Base-by-base conservation (phyloP, 2,113 vertebrate genomes). In the Xenotilapia leptura region DNA sequence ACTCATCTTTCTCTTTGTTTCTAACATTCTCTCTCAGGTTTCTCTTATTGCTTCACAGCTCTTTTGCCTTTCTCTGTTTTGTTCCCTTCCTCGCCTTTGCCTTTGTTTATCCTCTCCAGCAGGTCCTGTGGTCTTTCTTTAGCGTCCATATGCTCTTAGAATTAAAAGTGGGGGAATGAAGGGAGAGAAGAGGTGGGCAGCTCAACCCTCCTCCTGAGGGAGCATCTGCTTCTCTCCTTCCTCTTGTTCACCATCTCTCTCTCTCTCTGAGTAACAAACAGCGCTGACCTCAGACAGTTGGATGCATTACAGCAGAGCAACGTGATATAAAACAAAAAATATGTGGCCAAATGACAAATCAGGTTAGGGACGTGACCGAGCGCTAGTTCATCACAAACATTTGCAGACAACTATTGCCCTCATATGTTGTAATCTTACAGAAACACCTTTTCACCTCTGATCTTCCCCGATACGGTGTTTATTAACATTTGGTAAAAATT, bases 211-310 rank as follows among this genome's bases (percentile, higher is more conserved):
- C 95, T 95, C 94, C 94, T 92, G 95, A 93, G 95, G 90, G 89
- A 95, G 95, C 95, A 95, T 96, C 94, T 96, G 95, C 91, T 96
- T 91, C 88, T 91, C 84, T 92, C 90, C 90, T 90, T 85, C 87
- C 92, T 90, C 88, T 83, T 65, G 56, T 84, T 86, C 82, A 53
- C 82, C 45, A 80, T 88, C 77, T 75, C 45, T 89, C 75, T 79
- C 58, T 65, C 40, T 87, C 51, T 83, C 79, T 70, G 83, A 90
- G 86, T 45, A 90, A 93, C 90, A 92, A 94, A 93, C 88, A 88
- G 86, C 83, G 82, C 92, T 95, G 93, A 94, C 92, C 93, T 94
- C 93, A 92, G 87, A 90, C 84, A 40, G 77, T 91, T 93, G 94
- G 92, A 91, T 77, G n/a, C 80, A 84, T 90, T 91, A 90, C 92